A percentile compares a stretch with the other conserved stretches of the same genome.
Conservation (phyloP, 2,797 vertebrate species). For the Diglossa cyanea region DNA sequence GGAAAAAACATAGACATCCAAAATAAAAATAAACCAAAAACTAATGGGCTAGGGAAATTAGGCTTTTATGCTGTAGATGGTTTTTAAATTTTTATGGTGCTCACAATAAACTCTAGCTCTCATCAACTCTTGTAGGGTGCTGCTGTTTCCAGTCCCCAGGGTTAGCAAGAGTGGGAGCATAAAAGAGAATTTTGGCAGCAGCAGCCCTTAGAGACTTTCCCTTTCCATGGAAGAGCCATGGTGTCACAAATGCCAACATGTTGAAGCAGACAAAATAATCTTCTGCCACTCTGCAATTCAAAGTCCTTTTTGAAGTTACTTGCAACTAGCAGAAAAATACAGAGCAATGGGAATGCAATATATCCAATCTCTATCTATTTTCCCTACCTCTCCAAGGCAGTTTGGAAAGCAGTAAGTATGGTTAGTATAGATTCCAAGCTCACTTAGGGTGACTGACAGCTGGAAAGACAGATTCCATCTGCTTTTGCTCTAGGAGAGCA, state of each 20-base stretch:
- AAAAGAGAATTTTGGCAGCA: neutral
- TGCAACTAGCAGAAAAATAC: neutral
- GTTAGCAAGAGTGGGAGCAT: neutral
- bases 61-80: neutral
- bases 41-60: neutral
- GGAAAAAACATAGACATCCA: neutral
- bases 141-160: neutral
- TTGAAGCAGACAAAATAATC: neutral
- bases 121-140: neutral
- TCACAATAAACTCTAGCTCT: neutral
- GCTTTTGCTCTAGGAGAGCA: neutral
- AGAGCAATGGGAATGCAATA: neutral
- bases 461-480: neutral
- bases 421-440: neutral
- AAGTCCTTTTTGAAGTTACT: neutral
- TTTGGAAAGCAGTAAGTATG: neutral
- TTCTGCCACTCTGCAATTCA: neutral
- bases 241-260: neutral
- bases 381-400: neutral
- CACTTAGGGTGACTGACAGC: neutral
- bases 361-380: neutral
- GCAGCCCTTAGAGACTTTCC: neutral
- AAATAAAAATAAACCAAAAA: constrained; percentile 14
- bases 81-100: constrained; percentile 19
- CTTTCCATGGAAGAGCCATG: neutral